Evolutionary conservation across 2,888 invertebrate genomes (phyloP).

Genomic region (Alloscopus bannaensis): DNA sequence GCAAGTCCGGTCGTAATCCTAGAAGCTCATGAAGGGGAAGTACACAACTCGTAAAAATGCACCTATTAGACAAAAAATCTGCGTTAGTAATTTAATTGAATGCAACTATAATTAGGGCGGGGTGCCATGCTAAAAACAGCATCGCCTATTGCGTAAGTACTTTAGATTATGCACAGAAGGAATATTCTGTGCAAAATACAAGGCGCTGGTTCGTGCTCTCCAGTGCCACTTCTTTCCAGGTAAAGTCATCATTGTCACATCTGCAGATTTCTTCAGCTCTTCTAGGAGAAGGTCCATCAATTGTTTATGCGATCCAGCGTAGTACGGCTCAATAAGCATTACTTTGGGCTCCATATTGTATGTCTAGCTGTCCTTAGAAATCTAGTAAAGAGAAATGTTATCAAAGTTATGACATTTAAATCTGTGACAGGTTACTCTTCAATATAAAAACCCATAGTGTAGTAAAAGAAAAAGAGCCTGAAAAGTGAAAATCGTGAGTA

Average conservation of each 20-base stretch:
- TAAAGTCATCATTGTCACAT: constrained; percentile 77
- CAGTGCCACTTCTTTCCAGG: constrained; percentile 87
- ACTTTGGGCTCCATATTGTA: constrained; percentile 67
- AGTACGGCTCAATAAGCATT: constrained; percentile 84
- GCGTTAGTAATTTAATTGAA: background rate
- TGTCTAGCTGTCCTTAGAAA: too few relatives aligned
- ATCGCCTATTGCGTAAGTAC: constrained; percentile 71
- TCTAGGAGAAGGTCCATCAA: constrained; percentile 68
- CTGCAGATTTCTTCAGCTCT: constrained; percentile 53
- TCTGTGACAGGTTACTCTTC: too few relatives aligned
- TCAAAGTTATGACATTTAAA: too few relatives aligned
- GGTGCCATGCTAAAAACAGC: background rate
- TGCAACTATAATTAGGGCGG: background rate
- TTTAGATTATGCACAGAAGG: constrained; percentile 77
- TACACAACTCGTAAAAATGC: constrained; percentile 83
- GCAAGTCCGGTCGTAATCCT: constrained; percentile 82
- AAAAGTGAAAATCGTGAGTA: too few relatives aligned
- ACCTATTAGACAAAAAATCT: constrained; percentile 74
- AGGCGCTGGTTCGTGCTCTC: constrained; percentile 82
- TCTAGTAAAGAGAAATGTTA: too few relatives aligned
- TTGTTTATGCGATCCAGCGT: constrained; percentile 84
- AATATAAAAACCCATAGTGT: too few relatives aligned
- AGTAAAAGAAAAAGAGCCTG: too few relatives aligned
- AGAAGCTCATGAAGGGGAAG: constrained; percentile 83
- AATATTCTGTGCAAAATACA: constrained; percentile 80